Base-by-base conservation (phyloP, 2,797 vertebrate genomes). In the Acanthurus tractus region DNA sequence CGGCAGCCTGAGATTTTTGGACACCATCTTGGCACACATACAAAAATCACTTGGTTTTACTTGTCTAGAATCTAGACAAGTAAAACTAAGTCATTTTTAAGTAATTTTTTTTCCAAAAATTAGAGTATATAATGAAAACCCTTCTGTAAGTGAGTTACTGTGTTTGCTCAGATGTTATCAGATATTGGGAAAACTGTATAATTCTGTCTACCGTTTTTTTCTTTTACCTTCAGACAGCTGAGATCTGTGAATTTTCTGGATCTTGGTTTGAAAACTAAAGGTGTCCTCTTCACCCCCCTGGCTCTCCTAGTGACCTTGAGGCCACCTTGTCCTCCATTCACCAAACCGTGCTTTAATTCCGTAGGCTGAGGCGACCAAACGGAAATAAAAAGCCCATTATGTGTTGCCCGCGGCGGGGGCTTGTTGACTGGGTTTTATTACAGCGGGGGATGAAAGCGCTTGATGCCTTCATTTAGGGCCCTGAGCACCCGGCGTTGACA, bases 401-500 rank as follows among this genome's bases (percentile, higher is more conserved):
- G 77, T 84, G 89, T 89, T 80, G 92, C 93, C 94, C 42, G 87
- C 83, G 84, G 92, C 93, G 73, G 85, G 89, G 91, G 91, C 89
- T 95, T 95, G 95, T 95, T 95, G 94, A 94, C 93, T 89, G 87
- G 91, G 75, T 95, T 95, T 96, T 95, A 95, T 94, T 94, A 91
- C 88, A 90, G 84, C 78, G 76, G 86, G 85, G 87, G 89, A 92
- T 90, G 91, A 89, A 87, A 84, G 85, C 69, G 88, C 79, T 89
- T 94, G 94, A 95, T 94, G 93, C 93, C 94, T 96, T 95, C 94
- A 95, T 96, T 95, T 94, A 93, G 90, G 88, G 85, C 86, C 89
- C 88, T 70, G 65, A 90, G 90, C 92, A 85, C 82, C 93, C 90
- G 93, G 81, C 58, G 6, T 81, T 91, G 87, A 90, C 90, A 92